These are phyloP conservation scores for Cavia porcellus DNA, from an alignment of 2,113 vertebrate species.

Conservation along the genomic window DNA sequence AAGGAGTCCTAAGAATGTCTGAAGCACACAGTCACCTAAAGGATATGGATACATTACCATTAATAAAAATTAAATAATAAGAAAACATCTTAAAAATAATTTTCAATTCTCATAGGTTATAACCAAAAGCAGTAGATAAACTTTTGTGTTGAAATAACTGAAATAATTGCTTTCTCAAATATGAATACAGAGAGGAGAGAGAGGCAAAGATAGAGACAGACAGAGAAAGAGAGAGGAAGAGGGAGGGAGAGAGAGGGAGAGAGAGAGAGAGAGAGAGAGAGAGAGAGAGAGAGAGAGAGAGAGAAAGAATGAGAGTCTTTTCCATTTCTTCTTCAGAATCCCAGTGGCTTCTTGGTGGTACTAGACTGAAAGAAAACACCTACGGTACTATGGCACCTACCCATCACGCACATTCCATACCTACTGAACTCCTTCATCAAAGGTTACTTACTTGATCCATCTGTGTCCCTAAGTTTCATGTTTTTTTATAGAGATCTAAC, in stretches of 20 bases:
- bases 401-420: neutral
- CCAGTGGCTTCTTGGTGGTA: neutral
- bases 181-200: neutral
- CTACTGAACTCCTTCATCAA: neutral
- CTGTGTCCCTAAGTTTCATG: neutral
- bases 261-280: neutral
- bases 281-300: too few relatives aligned
- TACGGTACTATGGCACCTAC: neutral
- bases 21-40: constrained; percentile 35
- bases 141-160: neutral
- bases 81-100: constrained; percentile 38
- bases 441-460: neutral
- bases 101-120: constrained; percentile 8
- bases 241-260: too few relatives aligned
- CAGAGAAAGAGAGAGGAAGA: too few relatives aligned
- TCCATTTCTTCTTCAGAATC: neutral
- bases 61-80: constrained; percentile 45
- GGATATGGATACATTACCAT: neutral
- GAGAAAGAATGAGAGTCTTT: neutral
- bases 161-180: neutral
- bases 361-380: neutral
- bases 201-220: neutral
- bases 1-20: constrained; percentile 20
- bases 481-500: constrained; percentile 60
- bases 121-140: neutral